Evolutionary conservation across 2,113 vertebrate genomes (phyloP).

Genomic region (Balaenoptera acutorostrata): DNA sequence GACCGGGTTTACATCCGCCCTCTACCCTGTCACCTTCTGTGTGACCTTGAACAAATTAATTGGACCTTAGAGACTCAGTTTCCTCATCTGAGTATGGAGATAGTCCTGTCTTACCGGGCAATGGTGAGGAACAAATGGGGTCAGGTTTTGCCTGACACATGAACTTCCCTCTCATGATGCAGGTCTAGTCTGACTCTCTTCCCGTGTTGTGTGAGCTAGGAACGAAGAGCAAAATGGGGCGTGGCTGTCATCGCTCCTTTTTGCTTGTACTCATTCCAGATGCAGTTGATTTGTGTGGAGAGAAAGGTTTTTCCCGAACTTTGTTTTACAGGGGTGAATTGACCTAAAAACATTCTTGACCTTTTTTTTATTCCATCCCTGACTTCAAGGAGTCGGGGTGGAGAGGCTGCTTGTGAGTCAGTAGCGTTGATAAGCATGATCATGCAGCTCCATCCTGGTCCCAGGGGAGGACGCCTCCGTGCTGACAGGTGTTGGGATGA

Average conservation of each 20-base stretch:
- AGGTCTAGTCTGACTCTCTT: neutral
- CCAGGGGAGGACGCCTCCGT: neutral
- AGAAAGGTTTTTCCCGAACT: neutral
- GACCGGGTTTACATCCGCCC: neutral
- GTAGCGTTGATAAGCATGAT: accelerated
- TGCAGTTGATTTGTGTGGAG: neutral
- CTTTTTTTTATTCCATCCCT: neutral
- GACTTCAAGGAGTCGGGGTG: neutral
- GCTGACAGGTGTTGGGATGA: neutral
- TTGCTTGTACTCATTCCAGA: neutral
- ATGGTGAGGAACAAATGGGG: neutral
- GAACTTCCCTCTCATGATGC: neutral
- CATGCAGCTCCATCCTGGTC: neutral
- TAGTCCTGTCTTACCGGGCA: neutral
- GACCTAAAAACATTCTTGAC: neutral
- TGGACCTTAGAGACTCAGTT: neutral
- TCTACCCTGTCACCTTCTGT: neutral
- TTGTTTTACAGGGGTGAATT: neutral
- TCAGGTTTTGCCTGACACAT: neutral
- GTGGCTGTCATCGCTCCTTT: neutral
- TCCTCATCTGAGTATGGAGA: neutral
- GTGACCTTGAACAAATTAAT: neutral
- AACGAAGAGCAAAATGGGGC: neutral
- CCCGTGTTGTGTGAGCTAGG: neutral
- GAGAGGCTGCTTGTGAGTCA: neutral